Percentiles rank a stretch among this genome's conserved stretches.
Evolutionary conservation across 2,888 invertebrate genomes (phyloP).

Genomic region (Eudemis profundana): DNA sequence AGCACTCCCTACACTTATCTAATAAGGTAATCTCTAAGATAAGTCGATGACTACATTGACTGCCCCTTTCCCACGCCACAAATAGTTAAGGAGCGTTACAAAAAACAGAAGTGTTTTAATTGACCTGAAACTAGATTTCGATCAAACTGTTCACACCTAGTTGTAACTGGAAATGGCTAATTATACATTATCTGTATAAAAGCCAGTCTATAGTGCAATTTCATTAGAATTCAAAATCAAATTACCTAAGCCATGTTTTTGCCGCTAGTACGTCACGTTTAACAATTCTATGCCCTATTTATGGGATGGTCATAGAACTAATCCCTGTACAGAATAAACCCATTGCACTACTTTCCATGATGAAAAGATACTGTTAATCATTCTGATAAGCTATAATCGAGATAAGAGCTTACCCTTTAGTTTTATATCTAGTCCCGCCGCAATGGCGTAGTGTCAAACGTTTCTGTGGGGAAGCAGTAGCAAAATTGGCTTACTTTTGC

Average conservation of each 20-base stretch:
- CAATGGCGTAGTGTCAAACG: too few species aligned
- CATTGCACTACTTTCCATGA: slow-evolving; percentile 9
- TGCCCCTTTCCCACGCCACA: slow-evolving; percentile 29
- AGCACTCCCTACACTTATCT: slow-evolving; percentile 1
- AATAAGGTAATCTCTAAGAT: slow-evolving; percentile 17
- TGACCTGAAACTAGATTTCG: neutral
- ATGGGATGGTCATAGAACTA: too few species aligned
- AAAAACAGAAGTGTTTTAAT: slow-evolving; percentile 13
- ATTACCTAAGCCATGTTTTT: too few species aligned
- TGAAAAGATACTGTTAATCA: slow-evolving; percentile 23
- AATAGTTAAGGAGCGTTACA: slow-evolving; percentile 6
- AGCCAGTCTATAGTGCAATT: too few species aligned
- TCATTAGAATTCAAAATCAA: too few species aligned
- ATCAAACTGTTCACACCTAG: slow-evolving; percentile 12
- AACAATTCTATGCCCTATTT: too few species aligned
- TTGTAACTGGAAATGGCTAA: neutral
- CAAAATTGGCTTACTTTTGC: too few species aligned
- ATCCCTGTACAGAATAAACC: neutral
- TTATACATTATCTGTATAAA: too few species aligned
- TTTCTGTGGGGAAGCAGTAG: too few species aligned
- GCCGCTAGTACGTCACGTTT: too few species aligned
- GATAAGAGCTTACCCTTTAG: slow-evolving; percentile 21
- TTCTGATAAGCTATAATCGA: slow-evolving; percentile 20
- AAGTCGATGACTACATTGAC: neutral
- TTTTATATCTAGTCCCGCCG: slow-evolving; percentile 6